Base-by-base conservation (phyloP, 1,140 invertebrate species). In the Drosophila virilis region DNA sequence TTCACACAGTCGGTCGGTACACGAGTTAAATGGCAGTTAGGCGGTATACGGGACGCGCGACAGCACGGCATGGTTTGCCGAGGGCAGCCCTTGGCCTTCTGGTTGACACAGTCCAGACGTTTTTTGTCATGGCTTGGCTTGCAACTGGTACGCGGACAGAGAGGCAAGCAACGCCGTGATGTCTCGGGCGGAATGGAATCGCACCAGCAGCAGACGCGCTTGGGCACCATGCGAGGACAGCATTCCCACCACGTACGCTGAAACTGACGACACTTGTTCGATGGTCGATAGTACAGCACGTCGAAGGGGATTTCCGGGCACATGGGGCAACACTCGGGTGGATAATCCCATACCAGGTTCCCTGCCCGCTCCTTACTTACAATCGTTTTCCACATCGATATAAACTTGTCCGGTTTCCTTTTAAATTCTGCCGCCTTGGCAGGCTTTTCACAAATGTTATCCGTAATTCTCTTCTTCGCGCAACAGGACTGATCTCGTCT, bases 241-340 rank as follows among this genome's bases (percentile, higher is more conserved):
- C 84, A 88, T 8, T 89, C 84, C 84, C 77, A 88, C 84, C 84
- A 88, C n/a, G 84, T 88, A 40, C 84, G 77, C 52, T 88, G 84
- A 22, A 33, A 89, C 0, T 37, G 4, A 0, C 80, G 84, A 17
- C 60, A 72, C 35, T 84, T 80, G 8, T 77, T 15, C 15, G 74
- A 69, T 0, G 84, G 80, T 7, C 35, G 60, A 48, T 88, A 88
- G 40, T 84, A 89, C 1, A 78, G 32, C 0, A 74, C 43, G 51
- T 89, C 84, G 35, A 88, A 88, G 15, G 80, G 84, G 0, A 12
- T 12, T 0, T 55, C 45, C 0, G 58, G 66, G 50, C 80, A 84
- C 0, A 8, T 10, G 5, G 66, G 62, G 10, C 83, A 89, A 40
- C 80, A 89, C 3, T 83, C 58, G 12, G 60, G 6, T 1, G 69